These are phyloP conservation scores for Cyprinus carpio DNA, from an alignment of 2,113 vertebrate species.

Conservation along the genomic window DNA sequence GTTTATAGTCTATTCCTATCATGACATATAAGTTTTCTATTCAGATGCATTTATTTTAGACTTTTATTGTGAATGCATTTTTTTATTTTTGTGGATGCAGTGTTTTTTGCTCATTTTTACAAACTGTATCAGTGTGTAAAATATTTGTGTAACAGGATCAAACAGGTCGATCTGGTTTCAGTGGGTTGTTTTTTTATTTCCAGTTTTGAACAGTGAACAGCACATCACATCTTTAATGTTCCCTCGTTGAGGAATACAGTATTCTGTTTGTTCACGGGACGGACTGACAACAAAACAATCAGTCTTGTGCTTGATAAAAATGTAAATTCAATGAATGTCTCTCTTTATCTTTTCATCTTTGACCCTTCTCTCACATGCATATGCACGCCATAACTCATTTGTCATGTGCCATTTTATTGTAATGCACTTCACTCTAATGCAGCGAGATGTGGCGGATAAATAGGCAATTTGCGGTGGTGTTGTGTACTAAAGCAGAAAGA, in stretches of 20 bases:
- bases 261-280: background rate
- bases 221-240: background rate
- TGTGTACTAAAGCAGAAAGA: slow-evolving; percentile 15
- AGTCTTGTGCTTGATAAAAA: slow-evolving; percentile 6
- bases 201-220: background rate
- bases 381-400: slow-evolving; percentile 16
- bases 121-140: background rate
- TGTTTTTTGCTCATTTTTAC: background rate
- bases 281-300: background rate
- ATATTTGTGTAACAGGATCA: background rate
- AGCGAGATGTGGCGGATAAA: slow-evolving; percentile 23
- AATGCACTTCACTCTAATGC: background rate
- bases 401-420: slow-evolving; percentile 13
- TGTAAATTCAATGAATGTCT: slow-evolving; percentile 3
- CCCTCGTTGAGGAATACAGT: background rate
- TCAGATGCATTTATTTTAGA: background rate
- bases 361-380: slow-evolving; percentile 2
- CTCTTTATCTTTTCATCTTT: slow-evolving; percentile 26
- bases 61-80: background rate
- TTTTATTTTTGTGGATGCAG: no score
- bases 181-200: background rate
- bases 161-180: background rate
- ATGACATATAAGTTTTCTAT: background rate
- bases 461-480: slow-evolving; percentile 10
- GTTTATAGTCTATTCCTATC: background rate